Evolutionary conservation across 2,888 invertebrate genomes (phyloP), one percentile per base, ranked within the genome.

Genomic region (Caenorhabditis sp.): DNA sequence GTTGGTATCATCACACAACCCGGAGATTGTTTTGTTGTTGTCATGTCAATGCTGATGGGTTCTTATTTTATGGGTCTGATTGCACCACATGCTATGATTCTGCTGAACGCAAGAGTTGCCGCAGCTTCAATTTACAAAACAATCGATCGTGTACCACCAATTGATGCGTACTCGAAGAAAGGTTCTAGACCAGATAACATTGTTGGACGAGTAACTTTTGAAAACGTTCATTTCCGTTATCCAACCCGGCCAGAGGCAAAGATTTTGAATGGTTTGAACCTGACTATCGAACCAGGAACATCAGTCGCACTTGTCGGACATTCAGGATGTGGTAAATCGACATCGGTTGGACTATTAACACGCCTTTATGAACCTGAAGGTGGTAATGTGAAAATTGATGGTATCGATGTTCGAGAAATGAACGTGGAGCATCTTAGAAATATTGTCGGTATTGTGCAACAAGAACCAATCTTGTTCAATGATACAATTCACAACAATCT

Each of bases 321-420:
- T 49, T 76, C 73, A 76, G 95, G 95, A 0, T 94, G 93, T 57
- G 86, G 86, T 55, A 86, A 86, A 58, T 81, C 81, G 0, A 95
- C 95, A 0, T 92, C 93, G 53, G 92, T 95, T 66, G 93, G 93
- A 84, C 89, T 95, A 31, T 88, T 95, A 0, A 92, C 94, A 88
- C 66, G 84, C 43, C 69, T 84, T 6, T 86, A 95, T 87, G 94
- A 94, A 86, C 92, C 92, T 0, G 89, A 89, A 19, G 88, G 88
- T 1, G 94, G 94, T 19, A 86, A 89, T 51, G 91, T 91, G n/a
- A 59, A 66, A 43, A 70, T 79, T 54, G 79, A 79, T 43, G 77
- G 70, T 10, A 27, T 62, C 12, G 71, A 76, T 26, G 68, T 79
- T 17, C 31, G 69, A 55, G 69, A 64, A 19, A 27, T 79, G 55